Conservation (phyloP, 2,797 vertebrate genomes). For the Sardinella longiceps region DNA sequence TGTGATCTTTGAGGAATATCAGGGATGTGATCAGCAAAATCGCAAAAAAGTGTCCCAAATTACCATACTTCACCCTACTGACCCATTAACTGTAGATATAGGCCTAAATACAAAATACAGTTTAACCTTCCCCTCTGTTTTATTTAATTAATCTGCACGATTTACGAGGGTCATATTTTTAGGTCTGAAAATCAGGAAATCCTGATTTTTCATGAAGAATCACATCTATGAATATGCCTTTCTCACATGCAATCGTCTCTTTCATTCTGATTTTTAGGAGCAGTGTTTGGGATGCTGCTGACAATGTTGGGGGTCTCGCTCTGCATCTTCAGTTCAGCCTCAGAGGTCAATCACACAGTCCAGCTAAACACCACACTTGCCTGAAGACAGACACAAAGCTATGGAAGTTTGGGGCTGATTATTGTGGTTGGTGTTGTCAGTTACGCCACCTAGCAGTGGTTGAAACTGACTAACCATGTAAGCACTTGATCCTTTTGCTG, state of each 20-base stretch:
- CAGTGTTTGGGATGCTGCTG: constrained; percentile 84
- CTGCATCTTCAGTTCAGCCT: constrained; percentile 81
- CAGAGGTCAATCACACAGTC: constrained; percentile 37
- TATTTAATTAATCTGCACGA: too few species aligned
- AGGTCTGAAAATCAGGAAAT: too few species aligned
- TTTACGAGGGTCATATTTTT: too few species aligned
- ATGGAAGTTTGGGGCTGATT: not conserved
- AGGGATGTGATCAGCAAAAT: too few species aligned
- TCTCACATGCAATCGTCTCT: not conserved
- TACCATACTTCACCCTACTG: too few species aligned
- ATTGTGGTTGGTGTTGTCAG: not conserved
- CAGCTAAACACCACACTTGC: constrained; percentile 10
- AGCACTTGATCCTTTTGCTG: constrained; percentile 4
- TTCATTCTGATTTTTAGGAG: constrained; percentile 67
- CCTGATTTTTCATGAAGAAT: too few species aligned
- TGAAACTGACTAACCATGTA: not conserved
- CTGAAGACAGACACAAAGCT: not conserved
- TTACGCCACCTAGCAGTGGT: not conserved
- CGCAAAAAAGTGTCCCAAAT: too few species aligned
- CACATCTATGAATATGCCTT: not conserved
- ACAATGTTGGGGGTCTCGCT: constrained; percentile 80
- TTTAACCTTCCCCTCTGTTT: too few species aligned
- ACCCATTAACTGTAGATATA: too few species aligned
- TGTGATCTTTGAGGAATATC: too few species aligned
- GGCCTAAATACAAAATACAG: too few species aligned